Evolutionary conservation across 2,113 vertebrate genomes (phyloP).

Genomic region (Bambusicola thoracicus): DNA sequence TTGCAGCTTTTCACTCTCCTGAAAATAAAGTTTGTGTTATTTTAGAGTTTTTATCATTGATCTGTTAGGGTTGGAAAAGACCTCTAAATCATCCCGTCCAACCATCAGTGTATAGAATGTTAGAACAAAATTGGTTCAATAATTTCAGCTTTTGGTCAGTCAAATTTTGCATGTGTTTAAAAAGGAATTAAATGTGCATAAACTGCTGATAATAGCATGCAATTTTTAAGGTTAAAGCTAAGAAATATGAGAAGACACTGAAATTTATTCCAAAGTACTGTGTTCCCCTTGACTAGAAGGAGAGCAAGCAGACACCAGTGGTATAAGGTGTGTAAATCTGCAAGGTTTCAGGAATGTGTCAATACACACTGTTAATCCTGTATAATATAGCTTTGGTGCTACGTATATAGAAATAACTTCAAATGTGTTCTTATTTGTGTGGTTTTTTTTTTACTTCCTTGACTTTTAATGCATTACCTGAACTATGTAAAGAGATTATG

Average conservation of each 20-base stretch:
- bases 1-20: background rate
- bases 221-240: background rate
- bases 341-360: background rate
- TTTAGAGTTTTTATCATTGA: background rate
- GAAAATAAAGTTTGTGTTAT: background rate
- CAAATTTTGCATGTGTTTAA: background rate
- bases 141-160: background rate
- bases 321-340: background rate
- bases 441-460: background rate
- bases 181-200: background rate
- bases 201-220: background rate
- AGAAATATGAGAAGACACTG: background rate
- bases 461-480: background rate
- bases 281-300: background rate
- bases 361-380: background rate
- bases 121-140: background rate
- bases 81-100: too few relatives aligned
- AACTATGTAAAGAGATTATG: background rate
- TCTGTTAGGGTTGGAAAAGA: too few relatives aligned
- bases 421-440: background rate
- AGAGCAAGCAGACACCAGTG: background rate
- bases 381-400: background rate
- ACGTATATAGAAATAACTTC: background rate
- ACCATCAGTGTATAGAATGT: background rate
- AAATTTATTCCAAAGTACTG: background rate